A percentile compares a stretch with the other conserved stretches of the same genome.
Evolutionary conservation across 2,888 invertebrate genomes (phyloP).

Genomic region (Silvanus unidentatus): DNA sequence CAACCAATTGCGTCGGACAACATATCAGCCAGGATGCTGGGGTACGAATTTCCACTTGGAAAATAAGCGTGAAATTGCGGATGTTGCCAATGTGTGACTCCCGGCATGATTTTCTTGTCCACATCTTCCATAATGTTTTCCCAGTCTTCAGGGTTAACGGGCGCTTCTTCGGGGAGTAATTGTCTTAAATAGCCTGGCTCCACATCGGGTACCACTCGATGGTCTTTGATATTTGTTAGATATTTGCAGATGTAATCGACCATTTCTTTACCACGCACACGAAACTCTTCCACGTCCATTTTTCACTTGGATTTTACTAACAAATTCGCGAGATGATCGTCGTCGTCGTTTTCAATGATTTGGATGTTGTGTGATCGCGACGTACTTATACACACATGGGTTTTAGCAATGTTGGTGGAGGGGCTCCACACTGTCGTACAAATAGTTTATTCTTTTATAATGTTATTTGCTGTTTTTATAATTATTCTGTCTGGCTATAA

Average conservation of each 20-base stretch:
- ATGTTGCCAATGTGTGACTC: constrained; percentile 98
- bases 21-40: constrained; percentile 97
- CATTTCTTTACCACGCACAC: constrained; percentile 85
- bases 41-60: constrained; percentile 94
- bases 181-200: constrained; percentile 85
- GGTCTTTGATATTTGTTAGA: constrained; percentile 69
- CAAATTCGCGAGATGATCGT: no score
- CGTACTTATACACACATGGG: no score
- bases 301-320: no score
- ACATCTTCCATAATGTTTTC: constrained; percentile 84
- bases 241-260: constrained; percentile 93
- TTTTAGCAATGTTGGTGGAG: no score
- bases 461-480: no score
- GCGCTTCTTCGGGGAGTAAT: constrained; percentile 74
- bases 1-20: constrained; percentile 92
- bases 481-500: no score
- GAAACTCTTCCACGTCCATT: constrained; percentile 88
- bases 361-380: no score
- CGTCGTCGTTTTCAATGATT: no score
- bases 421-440: no score
- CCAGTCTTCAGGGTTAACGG: constrained; percentile 78
- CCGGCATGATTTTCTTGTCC: constrained; percentile 88
- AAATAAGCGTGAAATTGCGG: constrained; percentile 99
- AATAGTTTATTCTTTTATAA: no score
- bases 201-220: constrained; percentile 82